Conservation (phyloP, 2,797 vertebrate genomes). For the Rhinella marina region DNA sequence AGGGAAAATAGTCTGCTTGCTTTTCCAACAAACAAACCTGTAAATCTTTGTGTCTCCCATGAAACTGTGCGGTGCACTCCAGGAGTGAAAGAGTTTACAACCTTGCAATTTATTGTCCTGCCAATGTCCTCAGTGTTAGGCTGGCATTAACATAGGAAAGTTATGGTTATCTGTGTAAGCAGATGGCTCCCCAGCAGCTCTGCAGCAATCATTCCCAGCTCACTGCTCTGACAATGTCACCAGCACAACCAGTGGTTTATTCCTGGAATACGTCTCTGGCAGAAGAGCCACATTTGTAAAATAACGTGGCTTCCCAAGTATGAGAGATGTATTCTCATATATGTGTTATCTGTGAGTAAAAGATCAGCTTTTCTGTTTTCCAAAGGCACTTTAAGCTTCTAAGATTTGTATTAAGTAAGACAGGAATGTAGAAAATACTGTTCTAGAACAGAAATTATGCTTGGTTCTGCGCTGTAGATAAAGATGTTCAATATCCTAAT, state of each 20-base stretch:
- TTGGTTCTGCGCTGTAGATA: too few species aligned
- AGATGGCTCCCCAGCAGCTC: conserved; percentile 55
- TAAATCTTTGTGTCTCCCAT: conserved; percentile 20
- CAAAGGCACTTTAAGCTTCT: too few species aligned
- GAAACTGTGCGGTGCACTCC: background rate
- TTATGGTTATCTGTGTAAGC: conserved; percentile 47
- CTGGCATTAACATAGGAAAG: conserved; percentile 35
- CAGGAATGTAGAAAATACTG: too few species aligned
- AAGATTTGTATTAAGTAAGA: too few species aligned
- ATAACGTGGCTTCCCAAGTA: background rate
- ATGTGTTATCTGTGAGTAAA: too few species aligned
- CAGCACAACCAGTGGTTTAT: conserved; percentile 28
- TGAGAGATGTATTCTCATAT: background rate
- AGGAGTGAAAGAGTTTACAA: conserved; percentile 27
- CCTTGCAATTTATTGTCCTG: conserved; percentile 44
- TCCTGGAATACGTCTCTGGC: conserved; percentile 28
- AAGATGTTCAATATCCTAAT: too few species aligned
- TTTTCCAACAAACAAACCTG: conserved; percentile 13
- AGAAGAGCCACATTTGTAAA: background rate
- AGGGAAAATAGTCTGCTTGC: background rate
- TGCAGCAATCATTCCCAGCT: conserved; percentile 41
- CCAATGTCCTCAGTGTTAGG: conserved; percentile 29
- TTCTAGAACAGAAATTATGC: too few species aligned
- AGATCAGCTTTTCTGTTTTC: too few species aligned
- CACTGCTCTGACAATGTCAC: conserved; percentile 31